phyloP scores from a whole-genome alignment of 35 echinoderm and acorn worm species.

The Lytechinus pictus region DNA sequence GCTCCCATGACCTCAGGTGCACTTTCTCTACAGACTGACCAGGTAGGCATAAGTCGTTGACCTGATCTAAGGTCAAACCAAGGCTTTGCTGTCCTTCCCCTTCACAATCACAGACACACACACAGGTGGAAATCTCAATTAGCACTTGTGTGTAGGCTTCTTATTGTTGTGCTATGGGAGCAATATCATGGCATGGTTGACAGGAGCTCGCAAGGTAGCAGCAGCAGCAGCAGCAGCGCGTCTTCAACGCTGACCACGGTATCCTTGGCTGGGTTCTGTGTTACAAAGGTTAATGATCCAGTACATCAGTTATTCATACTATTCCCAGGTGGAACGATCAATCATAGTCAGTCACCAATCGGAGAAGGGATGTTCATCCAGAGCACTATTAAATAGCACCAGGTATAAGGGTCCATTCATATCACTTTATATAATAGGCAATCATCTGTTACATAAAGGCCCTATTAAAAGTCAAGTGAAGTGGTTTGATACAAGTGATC shows the following conservation, averaged over 20 bases:
- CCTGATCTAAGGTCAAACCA: background rate
- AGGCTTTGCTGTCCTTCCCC: background rate
- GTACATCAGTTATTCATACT: constrained; percentile 13
- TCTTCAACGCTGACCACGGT: background rate
- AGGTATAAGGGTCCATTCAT: background rate
- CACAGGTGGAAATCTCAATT: constrained; percentile 42
- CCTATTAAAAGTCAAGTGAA: background rate
- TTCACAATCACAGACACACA: background rate
- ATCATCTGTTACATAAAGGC: background rate
- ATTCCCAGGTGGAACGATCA: background rate
- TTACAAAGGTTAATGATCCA: constrained; percentile 4
- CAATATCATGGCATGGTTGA: background rate
- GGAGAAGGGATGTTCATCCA: background rate
- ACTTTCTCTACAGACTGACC: background rate
- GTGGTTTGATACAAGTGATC: too few species aligned
- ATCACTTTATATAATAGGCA: background rate
- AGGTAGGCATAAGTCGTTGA: background rate
- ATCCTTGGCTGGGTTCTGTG: background rate
- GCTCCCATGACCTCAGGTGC: background rate
- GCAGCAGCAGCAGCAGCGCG: background rate
- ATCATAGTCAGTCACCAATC: background rate
- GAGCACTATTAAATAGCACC: background rate
- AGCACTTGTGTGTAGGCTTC: background rate
- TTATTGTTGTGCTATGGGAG: background rate
- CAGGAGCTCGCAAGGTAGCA: background rate